Percentiles rank a stretch among this genome's conserved stretches.
phyloP scores from a whole-genome alignment of 2,113 vertebrate species.

The Lampris incognitus region DNA sequence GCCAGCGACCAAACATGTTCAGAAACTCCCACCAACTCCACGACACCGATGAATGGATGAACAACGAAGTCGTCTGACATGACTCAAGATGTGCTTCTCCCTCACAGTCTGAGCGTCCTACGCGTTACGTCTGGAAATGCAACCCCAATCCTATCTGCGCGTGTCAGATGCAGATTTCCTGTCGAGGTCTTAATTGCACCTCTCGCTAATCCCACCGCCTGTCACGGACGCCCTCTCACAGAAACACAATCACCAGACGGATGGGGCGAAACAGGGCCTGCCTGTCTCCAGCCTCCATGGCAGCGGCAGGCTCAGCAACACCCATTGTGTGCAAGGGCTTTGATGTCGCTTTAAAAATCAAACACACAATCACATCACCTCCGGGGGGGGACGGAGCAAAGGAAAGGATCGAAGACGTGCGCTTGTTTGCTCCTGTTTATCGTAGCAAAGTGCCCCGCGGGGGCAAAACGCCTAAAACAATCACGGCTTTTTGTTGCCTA shows the following conservation, averaged over 20 bases:
- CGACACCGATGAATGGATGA: conserved; percentile 44
- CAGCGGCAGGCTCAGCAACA: conserved; percentile 51
- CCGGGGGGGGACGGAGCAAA: conserved; percentile 6
- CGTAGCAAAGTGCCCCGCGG: neutral
- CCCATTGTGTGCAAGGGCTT: conserved; percentile 35
- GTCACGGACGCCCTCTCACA: conserved; percentile 58
- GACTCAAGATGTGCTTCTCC: conserved; percentile 66
- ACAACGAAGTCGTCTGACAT: conserved; percentile 46
- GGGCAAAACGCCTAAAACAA: neutral
- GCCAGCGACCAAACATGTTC: conserved; percentile 40
- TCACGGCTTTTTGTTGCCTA: no score
- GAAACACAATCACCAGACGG: conserved; percentile 69
- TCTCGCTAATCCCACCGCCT: conserved; percentile 68
- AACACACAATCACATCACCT: conserved; percentile 13
- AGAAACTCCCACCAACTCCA: conserved; percentile 24
- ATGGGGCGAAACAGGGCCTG: conserved; percentile 59
- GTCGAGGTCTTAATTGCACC: conserved; percentile 78
- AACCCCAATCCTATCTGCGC: conserved; percentile 63
- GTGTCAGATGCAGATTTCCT: conserved; percentile 64
- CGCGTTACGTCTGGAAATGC: conserved; percentile 27
- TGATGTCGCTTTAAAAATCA: conserved; percentile 39
- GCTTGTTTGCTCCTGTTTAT: neutral
- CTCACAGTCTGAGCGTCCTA: conserved; percentile 47
- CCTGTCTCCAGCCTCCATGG: conserved; percentile 58
- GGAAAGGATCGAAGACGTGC: neutral